Percentiles rank a stretch among this genome's conserved stretches.
These are phyloP conservation scores for Stenodema calcarata DNA, from an alignment of 2,888 invertebrate species.

Conservation along the genomic window DNA sequence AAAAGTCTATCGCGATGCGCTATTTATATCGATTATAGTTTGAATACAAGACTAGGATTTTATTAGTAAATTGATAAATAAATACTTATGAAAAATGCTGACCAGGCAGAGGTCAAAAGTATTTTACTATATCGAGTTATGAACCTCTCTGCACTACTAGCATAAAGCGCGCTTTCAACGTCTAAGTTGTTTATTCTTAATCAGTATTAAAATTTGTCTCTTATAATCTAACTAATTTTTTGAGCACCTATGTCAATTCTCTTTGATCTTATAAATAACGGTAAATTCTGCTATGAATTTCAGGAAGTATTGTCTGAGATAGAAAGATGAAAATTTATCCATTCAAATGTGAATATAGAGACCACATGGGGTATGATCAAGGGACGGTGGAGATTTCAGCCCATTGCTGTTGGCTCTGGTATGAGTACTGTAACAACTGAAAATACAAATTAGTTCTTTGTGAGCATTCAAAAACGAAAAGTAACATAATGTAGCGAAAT, in stretches of 20 bases:
- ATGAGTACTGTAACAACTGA: background rate
- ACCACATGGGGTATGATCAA: constrained; percentile 12
- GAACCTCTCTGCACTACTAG: background rate
- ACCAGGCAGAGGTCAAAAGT: background rate
- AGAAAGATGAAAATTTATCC: constrained; percentile 25
- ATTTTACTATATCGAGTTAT: background rate
- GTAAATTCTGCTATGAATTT: constrained; percentile 1
- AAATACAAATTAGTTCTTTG: background rate
- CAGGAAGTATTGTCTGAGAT: constrained; percentile 40
- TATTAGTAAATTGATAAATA: background rate
- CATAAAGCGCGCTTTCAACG: background rate
- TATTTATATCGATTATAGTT: background rate
- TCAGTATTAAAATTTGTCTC: background rate
- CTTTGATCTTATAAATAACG: constrained; percentile 26
- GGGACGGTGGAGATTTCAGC: constrained; percentile 45
- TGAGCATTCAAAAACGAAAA: too few species aligned
- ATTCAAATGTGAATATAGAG: constrained; percentile 27
- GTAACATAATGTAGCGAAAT: too few species aligned
- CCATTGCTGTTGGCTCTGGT: background rate
- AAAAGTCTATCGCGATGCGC: background rate
- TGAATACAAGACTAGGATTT: background rate
- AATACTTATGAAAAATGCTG: background rate
- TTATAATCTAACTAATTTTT: background rate
- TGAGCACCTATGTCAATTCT: constrained; percentile 23
- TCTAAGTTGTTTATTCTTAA: background rate